These are phyloP conservation scores for Caenorhabditis uteleia DNA, from an alignment of 2,888 invertebrate genomes.

Conservation along the genomic window DNA sequence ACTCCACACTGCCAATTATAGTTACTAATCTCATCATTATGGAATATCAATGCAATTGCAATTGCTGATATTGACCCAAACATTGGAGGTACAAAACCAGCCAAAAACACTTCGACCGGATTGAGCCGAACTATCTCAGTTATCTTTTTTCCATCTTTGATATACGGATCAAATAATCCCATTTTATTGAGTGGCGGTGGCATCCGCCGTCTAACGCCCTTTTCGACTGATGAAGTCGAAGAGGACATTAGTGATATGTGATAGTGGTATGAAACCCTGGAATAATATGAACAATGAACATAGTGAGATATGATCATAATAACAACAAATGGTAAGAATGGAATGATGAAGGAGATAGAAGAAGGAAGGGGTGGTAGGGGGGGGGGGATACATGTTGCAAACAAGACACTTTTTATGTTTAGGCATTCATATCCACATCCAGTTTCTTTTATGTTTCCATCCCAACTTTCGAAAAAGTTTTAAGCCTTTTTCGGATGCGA, in stretches of 20 bases:
- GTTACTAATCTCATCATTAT: conserved; percentile 67
- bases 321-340: too few species aligned
- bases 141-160: conserved; percentile 53
- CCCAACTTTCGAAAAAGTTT: too few species aligned
- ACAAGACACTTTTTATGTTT: too few species aligned
- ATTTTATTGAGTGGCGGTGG: conserved; percentile 43
- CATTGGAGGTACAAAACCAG: conserved; percentile 67
- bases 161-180: conserved; percentile 53
- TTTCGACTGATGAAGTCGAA: conserved; percentile 23
- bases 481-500: too few species aligned
- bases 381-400: too few species aligned
- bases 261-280: background rate
- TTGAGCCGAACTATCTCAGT: conserved; percentile 55
- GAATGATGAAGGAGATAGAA: too few species aligned
- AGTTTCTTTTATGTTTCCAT: too few species aligned
- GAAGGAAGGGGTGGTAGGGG: too few species aligned
- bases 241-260: too few species aligned
- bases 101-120: conserved; percentile 60
- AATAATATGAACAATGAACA: background rate
- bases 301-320: too few species aligned
- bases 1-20: conserved; percentile 70
- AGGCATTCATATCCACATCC: too few species aligned
- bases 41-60: conserved; percentile 63
- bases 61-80: conserved; percentile 66
- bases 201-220: conserved; percentile 27